Evolutionary conservation across 2,888 invertebrate genomes (phyloP).

Genomic region (Actias luna): DNA sequence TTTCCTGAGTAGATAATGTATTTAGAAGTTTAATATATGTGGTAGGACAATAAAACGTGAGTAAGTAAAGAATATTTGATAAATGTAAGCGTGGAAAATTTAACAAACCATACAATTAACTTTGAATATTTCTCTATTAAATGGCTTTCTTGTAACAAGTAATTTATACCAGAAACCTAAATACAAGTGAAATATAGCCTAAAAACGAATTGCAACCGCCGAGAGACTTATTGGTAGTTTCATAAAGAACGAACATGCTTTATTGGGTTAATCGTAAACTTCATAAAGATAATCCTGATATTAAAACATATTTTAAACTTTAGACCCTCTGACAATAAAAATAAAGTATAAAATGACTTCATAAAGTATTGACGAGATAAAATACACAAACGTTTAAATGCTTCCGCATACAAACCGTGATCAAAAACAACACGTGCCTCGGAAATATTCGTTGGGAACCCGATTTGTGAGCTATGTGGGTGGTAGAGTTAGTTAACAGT

Average conservation of each 20-base stretch:
- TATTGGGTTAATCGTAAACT: constrained; percentile 6
- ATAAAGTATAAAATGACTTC: constrained; percentile 5
- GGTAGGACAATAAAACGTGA: not conserved
- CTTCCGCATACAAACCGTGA: constrained; percentile 43
- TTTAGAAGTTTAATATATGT: not conserved
- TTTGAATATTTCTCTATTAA: not conserved
- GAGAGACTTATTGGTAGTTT: constrained; percentile 1
- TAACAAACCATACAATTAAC: not conserved
- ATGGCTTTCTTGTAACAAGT: not conserved
- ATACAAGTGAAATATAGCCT: not conserved
- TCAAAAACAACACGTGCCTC: constrained; percentile 40
- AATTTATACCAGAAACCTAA: not conserved
- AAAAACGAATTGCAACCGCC: not conserved
- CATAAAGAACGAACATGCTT: constrained; percentile 4
- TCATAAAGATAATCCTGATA: constrained; percentile 2
- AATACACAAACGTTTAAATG: constrained; percentile 21
- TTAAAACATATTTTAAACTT: not conserved
- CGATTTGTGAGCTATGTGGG: constrained; percentile 62
- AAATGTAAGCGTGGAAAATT: not conserved
- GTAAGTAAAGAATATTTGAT: not conserved
- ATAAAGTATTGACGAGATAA: constrained; percentile 3
- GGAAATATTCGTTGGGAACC: constrained; percentile 46
- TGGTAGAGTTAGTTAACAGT: constrained; percentile 48
- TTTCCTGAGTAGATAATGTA: not conserved
- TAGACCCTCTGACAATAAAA: not conserved